Base-by-base conservation (phyloP, 2,797 vertebrate genomes). In the Euthynnus affinis region DNA sequence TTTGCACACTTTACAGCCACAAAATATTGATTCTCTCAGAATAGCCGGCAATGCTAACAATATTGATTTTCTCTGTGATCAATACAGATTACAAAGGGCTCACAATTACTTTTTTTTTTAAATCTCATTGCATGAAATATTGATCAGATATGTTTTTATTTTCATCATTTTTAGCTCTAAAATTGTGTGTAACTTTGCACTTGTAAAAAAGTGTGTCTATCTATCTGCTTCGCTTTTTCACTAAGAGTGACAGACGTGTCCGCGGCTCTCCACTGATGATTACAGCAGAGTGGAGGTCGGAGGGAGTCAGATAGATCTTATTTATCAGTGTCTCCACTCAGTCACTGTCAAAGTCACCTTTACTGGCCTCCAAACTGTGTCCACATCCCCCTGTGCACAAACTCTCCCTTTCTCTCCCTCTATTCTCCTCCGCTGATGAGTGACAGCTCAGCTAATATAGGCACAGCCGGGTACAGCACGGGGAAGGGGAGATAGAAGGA, bases 301-400 rank as follows among this genome's bases (percentile, higher is more conserved):
- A 77, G 20, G 61, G 65, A 81, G 79, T 83, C 80, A 78, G 65
- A 84, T 9, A 51, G 78, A 87, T 81, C 88, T 83, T 84, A 89
- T 92, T 92, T 85, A 87, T 89, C 90, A 87, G 79, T 62, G 63
- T 83, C 88, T 85, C 75, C 68, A 58, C 78, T 86, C 83, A 73
- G 82, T 84, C 84, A 83, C 65, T 80, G 76, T 86, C 89, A 92
- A 90, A 90, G 92, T 93, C 89, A 91, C 92, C 89, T 89, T 88
- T 84, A 66, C 76, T 81, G 78, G 78, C 75, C 87, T 87, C 81
- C 71, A 79, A 81, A 78, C 66, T 69, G 61, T 37, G 27, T 74
- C 76, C 53, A 69, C 64, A 13, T 62, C 56, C 68, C 71, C 66
- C 40, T 17, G 34, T 40, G 49, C 66, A 60, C 25, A 78, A 81